Conservation (phyloP, 2,797 vertebrate genomes). For the Urocyon cinereoargenteus region DNA sequence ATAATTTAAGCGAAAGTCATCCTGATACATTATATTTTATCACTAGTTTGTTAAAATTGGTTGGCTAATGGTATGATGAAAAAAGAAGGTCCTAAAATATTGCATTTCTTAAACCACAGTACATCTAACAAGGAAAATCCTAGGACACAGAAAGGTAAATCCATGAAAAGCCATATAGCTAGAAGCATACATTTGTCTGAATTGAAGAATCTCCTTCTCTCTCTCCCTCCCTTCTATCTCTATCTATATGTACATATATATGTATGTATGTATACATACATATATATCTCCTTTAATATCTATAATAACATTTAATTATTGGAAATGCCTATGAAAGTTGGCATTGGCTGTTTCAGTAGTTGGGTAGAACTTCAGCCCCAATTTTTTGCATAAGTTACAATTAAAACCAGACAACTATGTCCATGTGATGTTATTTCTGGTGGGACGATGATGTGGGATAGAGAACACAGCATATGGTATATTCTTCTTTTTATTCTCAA, state of each 20-base stretch:
- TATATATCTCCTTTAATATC: background rate
- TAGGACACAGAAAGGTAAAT: background rate
- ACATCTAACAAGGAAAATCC: background rate
- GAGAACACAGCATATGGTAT: background rate
- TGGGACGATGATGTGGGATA: background rate
- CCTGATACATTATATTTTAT: background rate
- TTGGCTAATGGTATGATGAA: background rate
- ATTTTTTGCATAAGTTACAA: background rate
- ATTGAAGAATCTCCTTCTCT: background rate
- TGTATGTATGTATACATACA: background rate
- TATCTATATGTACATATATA: background rate
- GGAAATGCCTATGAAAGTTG: background rate
- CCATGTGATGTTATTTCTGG: background rate
- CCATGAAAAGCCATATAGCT: background rate
- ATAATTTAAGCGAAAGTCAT: background rate
- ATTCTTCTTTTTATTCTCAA: background rate
- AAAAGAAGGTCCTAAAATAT: background rate
- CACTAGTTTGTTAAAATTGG: conserved; percentile 29
- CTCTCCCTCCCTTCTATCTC: background rate
- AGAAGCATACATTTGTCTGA: background rate
- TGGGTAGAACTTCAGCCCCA: background rate
- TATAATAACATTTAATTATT: background rate
- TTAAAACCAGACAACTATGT: background rate
- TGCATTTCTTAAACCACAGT: background rate
- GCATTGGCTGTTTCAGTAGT: background rate